Conservation (phyloP, 2,113 vertebrate species). For the Pangasianodon hypophthalmus region DNA sequence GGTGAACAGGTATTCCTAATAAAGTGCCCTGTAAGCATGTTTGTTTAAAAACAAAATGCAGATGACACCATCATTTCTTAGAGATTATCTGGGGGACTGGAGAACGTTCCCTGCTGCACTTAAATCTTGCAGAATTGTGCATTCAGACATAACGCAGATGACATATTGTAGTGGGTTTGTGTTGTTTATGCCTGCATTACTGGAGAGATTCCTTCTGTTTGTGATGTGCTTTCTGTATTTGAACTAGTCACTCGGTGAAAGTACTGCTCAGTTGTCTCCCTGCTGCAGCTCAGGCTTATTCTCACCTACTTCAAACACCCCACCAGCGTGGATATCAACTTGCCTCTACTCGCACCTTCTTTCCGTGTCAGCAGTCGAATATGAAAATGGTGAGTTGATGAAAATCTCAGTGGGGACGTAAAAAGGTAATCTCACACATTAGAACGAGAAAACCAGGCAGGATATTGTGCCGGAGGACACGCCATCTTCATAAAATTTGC, state of each 20-base stretch:
- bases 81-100: background rate
- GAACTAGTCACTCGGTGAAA: conserved; percentile 9
- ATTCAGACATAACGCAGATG: conserved; percentile 2
- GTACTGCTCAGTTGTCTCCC: conserved; percentile 25
- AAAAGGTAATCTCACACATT: conserved; percentile 38
- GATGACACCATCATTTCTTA: background rate
- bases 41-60: background rate
- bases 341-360: conserved; percentile 31
- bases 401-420: background rate
- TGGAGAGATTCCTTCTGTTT: conserved; percentile 37
- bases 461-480: conserved; percentile 58
- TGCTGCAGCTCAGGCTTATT: conserved; percentile 23
- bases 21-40: background rate
- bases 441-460: conserved; percentile 56
- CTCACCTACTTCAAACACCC: conserved; percentile 48
- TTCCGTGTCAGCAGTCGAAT: conserved; percentile 2
- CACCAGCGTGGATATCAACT: conserved; percentile 6
- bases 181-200: conserved; percentile 29
- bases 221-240: conserved; percentile 36
- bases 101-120: background rate
- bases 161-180: conserved; percentile 34
- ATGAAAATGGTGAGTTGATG: conserved; percentile 26
- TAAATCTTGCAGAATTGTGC: background rate
- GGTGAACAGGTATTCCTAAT: background rate
- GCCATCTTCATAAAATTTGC: conserved; percentile 54